A percentile compares a stretch with the other conserved stretches of the same genome.
Conservation (phyloP, 2,113 vertebrate genomes). For the Pimephales promelas region DNA sequence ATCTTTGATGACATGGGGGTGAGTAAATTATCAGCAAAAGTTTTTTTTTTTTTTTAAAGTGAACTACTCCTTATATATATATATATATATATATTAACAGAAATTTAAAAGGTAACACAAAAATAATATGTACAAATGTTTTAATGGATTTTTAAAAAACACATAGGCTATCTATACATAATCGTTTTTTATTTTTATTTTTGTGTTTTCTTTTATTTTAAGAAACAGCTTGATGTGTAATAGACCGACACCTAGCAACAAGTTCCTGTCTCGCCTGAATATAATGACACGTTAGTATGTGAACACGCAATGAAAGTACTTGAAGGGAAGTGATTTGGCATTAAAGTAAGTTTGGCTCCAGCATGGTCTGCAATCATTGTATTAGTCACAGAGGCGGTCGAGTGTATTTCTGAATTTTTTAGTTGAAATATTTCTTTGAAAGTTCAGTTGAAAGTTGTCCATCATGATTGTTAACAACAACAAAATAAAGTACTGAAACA, state of each 20-base stretch:
- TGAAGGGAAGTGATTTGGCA: conserved; percentile 1
- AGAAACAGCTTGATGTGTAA: too few relatives aligned
- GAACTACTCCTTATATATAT: too few relatives aligned
- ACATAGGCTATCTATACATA: too few relatives aligned
- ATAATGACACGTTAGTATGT: conserved; percentile 1
- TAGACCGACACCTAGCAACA: conserved; percentile 14
- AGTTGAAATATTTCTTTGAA: neutral
- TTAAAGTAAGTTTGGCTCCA: conserved; percentile 19
- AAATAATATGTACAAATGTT: too few relatives aligned
- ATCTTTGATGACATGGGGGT: too few relatives aligned
- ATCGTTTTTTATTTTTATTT: too few relatives aligned
- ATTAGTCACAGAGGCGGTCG: conserved; percentile 43
- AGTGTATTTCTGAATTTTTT: conserved; percentile 25
- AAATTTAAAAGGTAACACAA: too few relatives aligned
- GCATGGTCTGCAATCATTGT: conserved; percentile 35
- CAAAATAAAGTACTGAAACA: conserved; percentile 32
- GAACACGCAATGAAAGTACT: neutral
- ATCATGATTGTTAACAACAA: conserved; percentile 37
- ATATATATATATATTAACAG: too few relatives aligned
- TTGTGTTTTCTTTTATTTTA: too few relatives aligned
- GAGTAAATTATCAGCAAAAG: too few relatives aligned
- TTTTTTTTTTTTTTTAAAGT: too few relatives aligned
- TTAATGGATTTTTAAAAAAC: too few relatives aligned
- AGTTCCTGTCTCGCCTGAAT: conserved; percentile 14
- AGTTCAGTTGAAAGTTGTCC: conserved; percentile 23